Base-by-base conservation (phyloP, 2,113 vertebrate genomes). In the Xiphophorus maculatus region DNA sequence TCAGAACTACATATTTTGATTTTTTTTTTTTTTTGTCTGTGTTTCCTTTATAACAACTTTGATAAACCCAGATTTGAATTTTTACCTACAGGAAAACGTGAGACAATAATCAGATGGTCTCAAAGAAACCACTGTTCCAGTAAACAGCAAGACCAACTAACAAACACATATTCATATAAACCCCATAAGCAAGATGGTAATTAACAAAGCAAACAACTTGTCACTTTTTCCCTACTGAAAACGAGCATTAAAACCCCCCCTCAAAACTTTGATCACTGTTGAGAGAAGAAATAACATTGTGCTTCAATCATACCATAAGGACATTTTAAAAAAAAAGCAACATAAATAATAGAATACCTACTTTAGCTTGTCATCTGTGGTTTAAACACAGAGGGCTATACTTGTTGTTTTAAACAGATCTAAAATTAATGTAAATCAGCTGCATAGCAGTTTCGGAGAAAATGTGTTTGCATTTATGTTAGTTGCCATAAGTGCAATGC, bases 391-490 rank as follows among this genome's bases (percentile, higher is more conserved):
- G 90, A 69, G 86, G 72, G 76, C 71, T 82, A 83, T 80, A 87
- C 85, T 92, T 82, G 8, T 28, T 85, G 80, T 87, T 90, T 71
- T 58, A 89, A 91, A 92, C 88, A 85, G 69, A 81, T 88, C 83
- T 90, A 90, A 76, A 90, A 84, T 95, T 95, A 87, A 87, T 84
- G 78, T 91, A 91, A 94, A 95, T 94, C 93, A 92, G 89, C 93
- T 95, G 91, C 90, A 94, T 94, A 92, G 94, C 96, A 95, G 94
- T 93, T 94, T 94, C 92, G 95, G 94, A 95, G 83, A 87, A 96
- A 81, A 91, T 85, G 65, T 70, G 74, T 86, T 81, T 93, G 86
- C 85, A 92, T 89, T 70, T 82, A 91, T 62, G 71, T 82, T 32
- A 30, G 74, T 77, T 42, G 87, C 91, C 83, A 92, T 81, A 87